Evolutionary conservation across 2,888 invertebrate genomes (phyloP), one percentile per base, ranked within the genome.

Genomic region (Melipona bicolor): DNA sequence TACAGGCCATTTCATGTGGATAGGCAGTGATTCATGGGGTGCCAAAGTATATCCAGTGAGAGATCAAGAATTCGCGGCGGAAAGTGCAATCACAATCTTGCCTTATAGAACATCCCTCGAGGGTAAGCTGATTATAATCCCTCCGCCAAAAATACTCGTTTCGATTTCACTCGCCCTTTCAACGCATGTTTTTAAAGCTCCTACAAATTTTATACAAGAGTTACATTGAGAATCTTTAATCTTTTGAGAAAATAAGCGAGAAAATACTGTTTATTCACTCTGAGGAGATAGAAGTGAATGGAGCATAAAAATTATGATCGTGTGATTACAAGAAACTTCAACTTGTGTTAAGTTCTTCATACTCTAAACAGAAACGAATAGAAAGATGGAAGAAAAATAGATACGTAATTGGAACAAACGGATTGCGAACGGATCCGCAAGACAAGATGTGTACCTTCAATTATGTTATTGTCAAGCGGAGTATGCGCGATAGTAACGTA

Each of bases 21-120:
- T 97, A 65, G 97, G 96, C 24, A 97, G 96, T 88, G 97, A 97
- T 93, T 96, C 96, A 0, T 97, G 97, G 97, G 97, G 97, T 32
- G 96, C 96, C 61, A 96, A 96, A 93, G 95, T 95, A 71, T 95
- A 96, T 91, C 96, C 96, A 0, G 96, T 96, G 1, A 94, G 95
- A 83, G 96, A 96, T 83, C 96, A 96, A 88, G 96, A 96, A 92
- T 95, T 94, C 89, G 95, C 95, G 1, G 96, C 96, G 24, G 95
- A 95, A 88, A 96, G 96, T 80, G 96, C 96, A 74, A 96, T 96
- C 85, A 96, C 96, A 15, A 96, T 96, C 86, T 94, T 96, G 83
- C 96, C 96, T 24, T 96, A 96, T 90, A 94, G 96, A 76, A 95
- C 95, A 74, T 94, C 95, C 36, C 94, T 96, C 65, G 91, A 94